phyloP scores from a whole-genome alignment of 1,140 invertebrate species.

The Drosophila elegans region DNA sequence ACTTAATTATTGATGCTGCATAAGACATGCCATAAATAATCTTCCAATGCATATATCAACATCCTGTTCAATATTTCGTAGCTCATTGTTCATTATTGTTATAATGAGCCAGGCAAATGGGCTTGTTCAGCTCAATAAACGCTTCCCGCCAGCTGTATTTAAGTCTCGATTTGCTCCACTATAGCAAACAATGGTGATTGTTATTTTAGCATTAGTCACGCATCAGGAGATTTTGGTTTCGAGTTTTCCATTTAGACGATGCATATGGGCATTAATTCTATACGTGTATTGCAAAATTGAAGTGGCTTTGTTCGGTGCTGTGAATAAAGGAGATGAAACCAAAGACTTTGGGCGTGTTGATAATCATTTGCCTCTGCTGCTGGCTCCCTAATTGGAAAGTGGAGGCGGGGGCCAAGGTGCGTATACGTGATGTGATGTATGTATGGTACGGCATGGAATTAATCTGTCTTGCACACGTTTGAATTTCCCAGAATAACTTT shows the following conservation, averaged over 20 bases:
- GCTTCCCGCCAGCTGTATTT: not conserved
- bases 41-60: not conserved
- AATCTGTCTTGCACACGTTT: not conserved
- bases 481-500: slow-evolving; percentile 45
- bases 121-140: slow-evolving; percentile 20
- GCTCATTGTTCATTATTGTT: not conserved
- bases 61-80: not conserved
- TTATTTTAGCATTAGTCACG: slow-evolving; percentile 37
- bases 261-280: slow-evolving; percentile 22
- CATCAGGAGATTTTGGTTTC: slow-evolving; percentile 11
- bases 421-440: slow-evolving; percentile 64
- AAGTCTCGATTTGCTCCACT: not conserved
- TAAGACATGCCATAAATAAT: not conserved
- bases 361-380: slow-evolving; percentile 9
- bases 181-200: slow-evolving; percentile 9
- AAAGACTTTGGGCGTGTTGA: not conserved
- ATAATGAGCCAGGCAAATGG: slow-evolving; percentile 11
- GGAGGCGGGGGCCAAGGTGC: slow-evolving; percentile 53
- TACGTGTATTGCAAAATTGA: slow-evolving; percentile 21
- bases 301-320: not conserved
- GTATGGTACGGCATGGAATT: slow-evolving; percentile 1
- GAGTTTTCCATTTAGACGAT: not conserved
- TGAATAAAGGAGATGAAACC: slow-evolving; percentile 14
- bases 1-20: not conserved
- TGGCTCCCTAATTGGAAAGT: slow-evolving; percentile 24